Evolutionary conservation across 92 coral and sea anemone species (phyloP).

Genomic region (Epizoanthus stellaris): DNA sequence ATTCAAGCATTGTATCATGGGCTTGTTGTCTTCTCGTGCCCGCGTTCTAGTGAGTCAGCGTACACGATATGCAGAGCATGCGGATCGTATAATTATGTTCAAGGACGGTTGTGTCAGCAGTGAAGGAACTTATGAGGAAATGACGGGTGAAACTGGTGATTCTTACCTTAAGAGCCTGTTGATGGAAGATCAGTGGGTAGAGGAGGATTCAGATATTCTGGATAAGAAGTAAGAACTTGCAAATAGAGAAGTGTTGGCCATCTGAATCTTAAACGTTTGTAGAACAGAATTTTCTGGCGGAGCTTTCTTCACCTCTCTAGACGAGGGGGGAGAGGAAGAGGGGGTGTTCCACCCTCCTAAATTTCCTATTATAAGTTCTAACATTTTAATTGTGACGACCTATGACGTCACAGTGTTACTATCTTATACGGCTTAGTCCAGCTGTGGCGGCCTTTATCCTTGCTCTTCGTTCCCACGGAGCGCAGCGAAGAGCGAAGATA

Average conservation of each 20-base stretch:
- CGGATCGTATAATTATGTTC: constrained; percentile 6
- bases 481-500: too few relatives aligned
- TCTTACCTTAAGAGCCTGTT: neutral
- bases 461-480: too few relatives aligned
- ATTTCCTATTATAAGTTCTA: too few relatives aligned
- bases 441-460: too few relatives aligned
- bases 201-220: neutral
- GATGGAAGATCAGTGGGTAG: constrained; percentile 32
- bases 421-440: too few relatives aligned
- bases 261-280: neutral
- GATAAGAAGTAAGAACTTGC: neutral
- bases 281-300: neutral
- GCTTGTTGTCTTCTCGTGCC: constrained; percentile 10
- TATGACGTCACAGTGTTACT: too few relatives aligned
- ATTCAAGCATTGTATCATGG: constrained; percentile 19
- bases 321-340: too few relatives aligned
- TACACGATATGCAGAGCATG: constrained; percentile 18
- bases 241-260: neutral
- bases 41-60: constrained; percentile 19
- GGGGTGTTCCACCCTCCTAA: too few relatives aligned
- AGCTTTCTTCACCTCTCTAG: too few relatives aligned
- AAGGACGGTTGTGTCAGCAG: constrained; percentile 15
- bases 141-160: constrained; percentile 5
- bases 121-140: constrained; percentile 14
- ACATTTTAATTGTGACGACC: too few relatives aligned